A percentile compares a stretch with the other conserved stretches of the same genome.
Evolutionary conservation across 2,797 vertebrate species (phyloP).

Genomic region (Tokudaia muenninki): DNA sequence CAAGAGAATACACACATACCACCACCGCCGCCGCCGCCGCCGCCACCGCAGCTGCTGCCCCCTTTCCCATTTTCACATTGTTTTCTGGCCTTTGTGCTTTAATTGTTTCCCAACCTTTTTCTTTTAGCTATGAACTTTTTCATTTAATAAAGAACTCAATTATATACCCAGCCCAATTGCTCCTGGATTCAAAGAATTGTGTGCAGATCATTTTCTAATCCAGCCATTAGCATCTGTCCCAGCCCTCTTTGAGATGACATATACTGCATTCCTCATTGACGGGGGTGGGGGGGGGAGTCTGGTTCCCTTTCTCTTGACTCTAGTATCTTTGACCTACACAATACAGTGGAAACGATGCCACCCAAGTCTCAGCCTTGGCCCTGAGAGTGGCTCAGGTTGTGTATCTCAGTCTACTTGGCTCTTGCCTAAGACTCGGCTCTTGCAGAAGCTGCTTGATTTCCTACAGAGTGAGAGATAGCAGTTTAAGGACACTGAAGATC

Average conservation of each 20-base stretch:
- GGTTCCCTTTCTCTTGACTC: neutral
- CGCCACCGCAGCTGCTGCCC: neutral
- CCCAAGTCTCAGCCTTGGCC: neutral
- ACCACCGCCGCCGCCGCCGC: too few relatives aligned
- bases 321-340: neutral
- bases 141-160: neutral
- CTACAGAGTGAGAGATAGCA: neutral
- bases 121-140: neutral
- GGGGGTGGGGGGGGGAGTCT: too few relatives aligned
- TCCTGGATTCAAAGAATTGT: neutral
- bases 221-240: neutral
- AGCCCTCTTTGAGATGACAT: neutral
- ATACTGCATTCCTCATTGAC: neutral
- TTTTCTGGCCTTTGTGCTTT: constrained; percentile 40
- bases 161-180: neutral
- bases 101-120: neutral
- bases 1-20: neutral
- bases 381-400: neutral
- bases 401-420: neutral
- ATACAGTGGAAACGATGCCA: rapidly evolving
- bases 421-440: neutral
- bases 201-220: neutral
- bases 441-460: neutral
- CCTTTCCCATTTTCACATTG: neutral
- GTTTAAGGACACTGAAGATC: neutral